Base-by-base conservation (phyloP, 2,888 invertebrate species). In the Caenorhabditis wallacei region DNA sequence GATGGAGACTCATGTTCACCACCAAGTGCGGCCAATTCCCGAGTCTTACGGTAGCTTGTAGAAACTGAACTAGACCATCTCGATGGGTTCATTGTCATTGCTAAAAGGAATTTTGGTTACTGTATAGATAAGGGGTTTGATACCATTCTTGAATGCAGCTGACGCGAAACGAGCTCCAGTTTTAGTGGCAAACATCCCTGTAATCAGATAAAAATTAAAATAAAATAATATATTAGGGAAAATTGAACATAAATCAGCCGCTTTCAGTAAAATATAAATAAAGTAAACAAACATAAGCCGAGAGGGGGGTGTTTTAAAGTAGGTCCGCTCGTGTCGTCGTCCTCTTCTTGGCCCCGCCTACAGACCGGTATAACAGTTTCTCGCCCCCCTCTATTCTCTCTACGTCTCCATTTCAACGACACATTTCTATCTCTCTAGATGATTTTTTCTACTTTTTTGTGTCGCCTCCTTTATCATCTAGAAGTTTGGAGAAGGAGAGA, bases 331-430 rank as follows among this genome's bases (percentile, higher is more conserved):
- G 40, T 56, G 40, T 61, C 20, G 13, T 54, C 35, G 35, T 35
- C 57, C 66, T 35, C 51, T 79, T 30, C 54, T 72, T 51, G 35
- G 46, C 40, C 48, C 64, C 66, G 68, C 72, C 72, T 68, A 51
- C 59, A 80, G 80, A 74, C 80, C 80, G 72, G 72, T 80, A 80
- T 80, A 48, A 72, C 54, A 40, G 66, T 53, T 72, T 80, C 40
- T 46, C n/a, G n/a, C 30, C 8, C 30, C 30, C 30, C 37, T 57
- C 74, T 40, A 40, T 56, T 69, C 56, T 56, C 69, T 69, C 69
- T 69, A 54, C 56, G 56, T 69, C 56, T 56, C 46, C 56, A 56
- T 69, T 53, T 66, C 66, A 66, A 66, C 66, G 66, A 66, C 66
- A 66, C 64, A 48, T 35, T 20, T 46, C 26, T n/a, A 46, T 48